A percentile compares a stretch with the other conserved stretches of the same genome.
Conservation (phyloP, 2,113 vertebrate species). For the Sinocyclocheilus anophthalmus region DNA sequence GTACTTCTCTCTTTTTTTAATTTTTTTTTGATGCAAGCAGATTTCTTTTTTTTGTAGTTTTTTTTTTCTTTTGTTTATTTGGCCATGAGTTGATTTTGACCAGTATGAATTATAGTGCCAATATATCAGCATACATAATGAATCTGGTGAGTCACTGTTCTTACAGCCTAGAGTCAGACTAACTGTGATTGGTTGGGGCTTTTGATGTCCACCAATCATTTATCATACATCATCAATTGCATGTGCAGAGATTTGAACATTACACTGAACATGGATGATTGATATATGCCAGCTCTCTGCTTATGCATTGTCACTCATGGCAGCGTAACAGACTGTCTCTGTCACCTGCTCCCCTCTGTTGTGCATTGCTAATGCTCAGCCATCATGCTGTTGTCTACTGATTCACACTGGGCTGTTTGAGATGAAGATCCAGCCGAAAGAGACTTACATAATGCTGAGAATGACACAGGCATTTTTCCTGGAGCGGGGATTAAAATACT, state of each 20-base stretch:
- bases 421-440: slow-evolving; percentile 49
- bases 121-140: slow-evolving; percentile 1
- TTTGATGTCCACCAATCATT: slow-evolving; percentile 5
- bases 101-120: neutral
- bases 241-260: neutral
- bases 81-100: neutral
- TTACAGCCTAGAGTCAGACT: slow-evolving; percentile 3
- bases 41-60: neutral
- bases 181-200: slow-evolving; percentile 4
- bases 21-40: neutral
- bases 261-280: slow-evolving; percentile 8
- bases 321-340: slow-evolving; percentile 24
- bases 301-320: slow-evolving; percentile 8
- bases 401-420: neutral
- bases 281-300: slow-evolving; percentile 2
- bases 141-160: neutral
- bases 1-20: neutral
- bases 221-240: slow-evolving; percentile 6
- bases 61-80: neutral
- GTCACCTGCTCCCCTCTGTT: slow-evolving; percentile 27
- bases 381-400: slow-evolving; percentile 7
- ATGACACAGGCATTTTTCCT: slow-evolving; percentile 64
- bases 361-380: slow-evolving; percentile 2
- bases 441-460: slow-evolving; percentile 62
- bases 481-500: slow-evolving; percentile 68